Base-by-base conservation (phyloP, 2,888 invertebrate species). In the Tricholauxania praeusta region DNA sequence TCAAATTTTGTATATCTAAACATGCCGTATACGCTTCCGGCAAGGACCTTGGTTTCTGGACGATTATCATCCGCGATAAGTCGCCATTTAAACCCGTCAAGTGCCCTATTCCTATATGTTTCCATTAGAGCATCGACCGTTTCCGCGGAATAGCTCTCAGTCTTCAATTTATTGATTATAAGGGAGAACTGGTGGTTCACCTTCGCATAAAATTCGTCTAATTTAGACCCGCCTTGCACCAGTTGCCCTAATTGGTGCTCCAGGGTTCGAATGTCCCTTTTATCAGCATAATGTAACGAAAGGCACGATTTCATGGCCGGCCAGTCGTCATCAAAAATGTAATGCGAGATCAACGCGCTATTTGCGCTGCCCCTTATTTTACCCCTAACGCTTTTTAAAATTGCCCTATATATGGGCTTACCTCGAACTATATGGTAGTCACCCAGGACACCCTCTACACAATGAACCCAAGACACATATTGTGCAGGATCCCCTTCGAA, bases 211-310 rank as follows among this genome's bases (percentile, higher is more conserved):
- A 78, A 79, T 55, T 75, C 72, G 17, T 78, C 72, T 49, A 64
- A 69, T 15, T 64, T 76, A 71, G 47, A 32, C 69, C 71, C 73
- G 15, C 74, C 62, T 55, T 77, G 78, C 0, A 71, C 51, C 10
- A 78, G 57, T 47, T 72, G 71, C 64, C 72, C 73, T 0, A 78
- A 49, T 70, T 80, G 74, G 55, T 78, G 76, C 55, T 79, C 75
- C 3, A 78, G 55, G 0, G 76, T 78, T 10, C 76, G 67, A 1
- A 77, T 49, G 59, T 79, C 79, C 48, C 75, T 22, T 22, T 78
- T 80, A 47, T 77, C 78, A 0, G 77, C 78, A 47, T 78, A 77
- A n/a, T 78, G 77, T 14, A 78, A 72, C 6, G 76, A 77, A 10
- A 77, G 65, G 22, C 72, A 72, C 62, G 19, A 68, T 15, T 78